Base-by-base conservation (phyloP, 2,797 vertebrate species). In the Schizopygopsis pylzovi region DNA sequence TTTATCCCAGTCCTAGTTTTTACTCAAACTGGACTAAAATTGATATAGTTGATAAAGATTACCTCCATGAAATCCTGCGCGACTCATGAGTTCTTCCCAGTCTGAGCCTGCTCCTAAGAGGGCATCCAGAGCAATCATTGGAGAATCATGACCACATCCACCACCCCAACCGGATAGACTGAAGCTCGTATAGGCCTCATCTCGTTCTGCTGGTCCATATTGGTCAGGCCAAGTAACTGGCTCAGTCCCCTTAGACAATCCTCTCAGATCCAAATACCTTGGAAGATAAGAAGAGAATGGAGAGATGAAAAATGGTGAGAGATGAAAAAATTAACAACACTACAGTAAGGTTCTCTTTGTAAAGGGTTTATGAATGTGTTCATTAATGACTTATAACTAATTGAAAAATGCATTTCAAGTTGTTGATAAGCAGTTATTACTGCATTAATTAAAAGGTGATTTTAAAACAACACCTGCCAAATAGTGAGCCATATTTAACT, bases 91-190 rank as follows among this genome's bases (percentile, higher is more conserved):
- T 84, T 95, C 94, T 79, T 94, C 93, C 95, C 94, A 95, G 90
- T 94, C 88, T 0, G 87, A 81, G 0, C 93, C 94, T 0, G 94
- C 91, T 1, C 91, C 95, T 85, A 96, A 89, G 63, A 95, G 87
- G 0, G 94, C 92, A 4, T 96, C 95, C 25, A 93, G 88, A 0
- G 95, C 95, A 11, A 95, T 95, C 95, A 96, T 96, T 4, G 95
- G 95, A 13, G 95, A 94, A 3, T 96, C 93, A 0, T 96, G 95
- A 20, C 94, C 95, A 25, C 95, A 94, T 71, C 95, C 91, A 6
- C 94, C 95, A 0, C 93, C 93, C 95, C 96, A 96, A 25, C 94
- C 95, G 0, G 93, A 93, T 83, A 92, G 81, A 87, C 94, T 95
- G 87, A 96, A 96, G 85, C 85, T 93, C 88, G 92, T 92, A 84